Base-by-base conservation (phyloP, 2,113 vertebrate species). In the Etia nguti region DNA sequence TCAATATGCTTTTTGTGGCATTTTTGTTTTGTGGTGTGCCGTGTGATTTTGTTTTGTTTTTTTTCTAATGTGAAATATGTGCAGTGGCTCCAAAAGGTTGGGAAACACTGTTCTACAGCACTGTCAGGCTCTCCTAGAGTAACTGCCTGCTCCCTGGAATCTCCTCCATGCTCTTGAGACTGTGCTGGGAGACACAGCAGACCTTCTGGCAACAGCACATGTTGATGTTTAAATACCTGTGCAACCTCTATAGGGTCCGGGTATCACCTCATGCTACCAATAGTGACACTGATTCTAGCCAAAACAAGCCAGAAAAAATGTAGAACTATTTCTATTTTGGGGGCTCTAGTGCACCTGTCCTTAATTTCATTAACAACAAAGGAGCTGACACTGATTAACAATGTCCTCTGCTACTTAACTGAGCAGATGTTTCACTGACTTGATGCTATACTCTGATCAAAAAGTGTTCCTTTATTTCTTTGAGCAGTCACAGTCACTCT, bases 261-360 rank as follows among this genome's bases (percentile, higher is more conserved):
- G 60, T 65, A 38, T 65, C 4, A 18, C 31, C 10, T 62, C 10
- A 0, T 65, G 60, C 18, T 36, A 18, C n/a, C 31, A 36, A 65
- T 2, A 36, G 18, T 36, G 18, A 65, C 18, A 38, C 31, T 65
- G 6, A 65, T 34, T 2, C 1, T 0, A 12, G 31, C 10, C 4
- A 65, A 11, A 36, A 65, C 60, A 36, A 65, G 60, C 31, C 18
- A 36, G 60, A 36, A 62, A 34, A 62, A 62, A n/a, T 36, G 59
- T 62, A 62, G 59, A 36, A 4, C 31, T 11, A 12, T n/a, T 62
- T n/a, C 20, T 7, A 6, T 62, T 11, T 62, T 65, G 60, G 31
- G 59, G 18, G 36, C 18, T 3, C 18, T 0, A 38, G 4, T 65
- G 60, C 2, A 65, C 0, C 60, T 65, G 36, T 65, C 18, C n/a